These are phyloP conservation scores for Heliconius aoede DNA, from an alignment of 2,888 invertebrate species.

Conservation along the genomic window DNA sequence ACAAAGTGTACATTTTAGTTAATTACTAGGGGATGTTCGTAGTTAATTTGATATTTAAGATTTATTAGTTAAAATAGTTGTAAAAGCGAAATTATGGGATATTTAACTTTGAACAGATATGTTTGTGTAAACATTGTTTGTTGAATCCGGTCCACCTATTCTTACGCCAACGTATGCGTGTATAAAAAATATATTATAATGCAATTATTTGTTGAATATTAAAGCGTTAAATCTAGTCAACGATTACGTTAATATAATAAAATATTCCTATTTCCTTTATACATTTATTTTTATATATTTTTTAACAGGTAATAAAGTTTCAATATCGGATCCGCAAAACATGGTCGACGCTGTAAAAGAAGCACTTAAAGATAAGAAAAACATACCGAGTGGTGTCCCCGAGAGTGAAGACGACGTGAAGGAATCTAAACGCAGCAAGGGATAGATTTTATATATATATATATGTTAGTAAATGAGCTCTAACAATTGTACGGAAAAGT, in stretches of 20 bases:
- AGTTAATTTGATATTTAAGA: neutral
- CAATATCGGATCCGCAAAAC: slow-evolving; percentile 83
- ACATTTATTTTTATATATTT: neutral
- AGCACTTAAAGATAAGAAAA: slow-evolving; percentile 82
- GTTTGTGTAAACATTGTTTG: too few relatives aligned
- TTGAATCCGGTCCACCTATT: too few relatives aligned
- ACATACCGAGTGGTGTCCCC: slow-evolving; percentile 56
- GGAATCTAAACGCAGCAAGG: slow-evolving; percentile 75
- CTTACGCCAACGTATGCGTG: too few relatives aligned
- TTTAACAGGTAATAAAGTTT: slow-evolving; percentile 85
- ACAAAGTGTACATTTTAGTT: slow-evolving; percentile 12
- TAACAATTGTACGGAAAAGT: slow-evolving; percentile 1
- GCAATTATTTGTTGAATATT: too few relatives aligned
- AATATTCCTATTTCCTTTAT: neutral
- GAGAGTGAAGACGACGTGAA: slow-evolving; percentile 67
- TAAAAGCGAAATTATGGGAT: too few relatives aligned
- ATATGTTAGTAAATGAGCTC: slow-evolving; percentile 9
- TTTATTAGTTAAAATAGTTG: neutral
- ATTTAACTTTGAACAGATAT: too few relatives aligned
- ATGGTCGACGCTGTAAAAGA: slow-evolving; percentile 85
- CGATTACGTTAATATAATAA: neutral
- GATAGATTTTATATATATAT: slow-evolving; percentile 56
- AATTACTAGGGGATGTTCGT: neutral
- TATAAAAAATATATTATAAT: too few relatives aligned
- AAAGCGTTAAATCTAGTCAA: too few relatives aligned